phyloP scores from a whole-genome alignment of 1,140 invertebrate species.

The Druon quercuslanigerum region DNA sequence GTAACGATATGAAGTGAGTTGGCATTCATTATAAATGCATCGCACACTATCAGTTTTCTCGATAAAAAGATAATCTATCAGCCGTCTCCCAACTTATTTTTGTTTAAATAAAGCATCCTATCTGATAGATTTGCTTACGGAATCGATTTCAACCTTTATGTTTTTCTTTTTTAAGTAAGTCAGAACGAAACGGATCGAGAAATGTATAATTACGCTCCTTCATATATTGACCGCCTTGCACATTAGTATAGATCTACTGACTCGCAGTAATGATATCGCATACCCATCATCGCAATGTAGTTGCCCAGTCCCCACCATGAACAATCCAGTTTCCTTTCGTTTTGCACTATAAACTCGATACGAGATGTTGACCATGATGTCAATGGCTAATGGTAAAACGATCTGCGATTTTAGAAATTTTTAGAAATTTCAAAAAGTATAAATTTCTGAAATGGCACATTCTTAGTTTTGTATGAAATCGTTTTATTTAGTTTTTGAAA shows the following conservation, averaged over 20 bases:
- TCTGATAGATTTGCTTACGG: neutral
- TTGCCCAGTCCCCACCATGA: conserved; percentile 43
- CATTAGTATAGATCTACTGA: conserved; percentile 49
- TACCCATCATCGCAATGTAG: conserved; percentile 37
- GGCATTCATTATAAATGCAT: too few relatives aligned
- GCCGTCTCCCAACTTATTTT: too few relatives aligned
- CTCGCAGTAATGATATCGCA: conserved; percentile 40
- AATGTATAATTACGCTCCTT: conserved; percentile 48
- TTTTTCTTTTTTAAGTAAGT: conserved; percentile 27
- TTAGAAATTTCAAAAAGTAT: neutral
- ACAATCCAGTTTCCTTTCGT: conserved; percentile 44
- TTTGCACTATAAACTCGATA: neutral
- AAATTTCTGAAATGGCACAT: too few relatives aligned
- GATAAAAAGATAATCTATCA: too few relatives aligned
- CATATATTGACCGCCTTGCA: conserved; percentile 45
- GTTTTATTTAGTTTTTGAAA: too few relatives aligned
- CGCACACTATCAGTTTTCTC: too few relatives aligned
- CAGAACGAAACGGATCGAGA: conserved; percentile 44
- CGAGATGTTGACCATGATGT: conserved; percentile 41
- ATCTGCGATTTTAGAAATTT: conserved; percentile 15
- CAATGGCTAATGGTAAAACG: conserved; percentile 23
- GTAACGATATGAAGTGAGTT: too few relatives aligned
- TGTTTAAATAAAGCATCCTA: too few relatives aligned
- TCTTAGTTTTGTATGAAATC: too few relatives aligned
- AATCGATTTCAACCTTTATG: neutral